Percentiles rank a stretch among this genome's conserved stretches.
These are phyloP conservation scores for Pollenia griseotomentosa DNA, from an alignment of 2,888 invertebrate genomes.

Conservation along the genomic window DNA sequence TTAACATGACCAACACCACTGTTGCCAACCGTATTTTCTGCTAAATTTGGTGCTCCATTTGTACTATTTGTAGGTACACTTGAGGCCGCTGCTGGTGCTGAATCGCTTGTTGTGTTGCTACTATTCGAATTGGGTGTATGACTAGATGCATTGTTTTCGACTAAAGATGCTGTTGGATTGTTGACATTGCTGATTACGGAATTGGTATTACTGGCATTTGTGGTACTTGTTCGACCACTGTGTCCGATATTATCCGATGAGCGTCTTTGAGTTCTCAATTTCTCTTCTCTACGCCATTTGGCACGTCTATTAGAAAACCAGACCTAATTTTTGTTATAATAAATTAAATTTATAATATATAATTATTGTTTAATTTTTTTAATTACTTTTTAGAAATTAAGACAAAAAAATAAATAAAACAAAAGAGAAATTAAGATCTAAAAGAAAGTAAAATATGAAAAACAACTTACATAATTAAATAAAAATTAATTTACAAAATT, in stretches of 20 bases:
- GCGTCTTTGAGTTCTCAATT: conserved; percentile 95
- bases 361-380: too few relatives aligned
- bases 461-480: too few relatives aligned
- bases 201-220: conserved; percentile 75
- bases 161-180: conserved; percentile 68
- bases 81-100: conserved; percentile 72
- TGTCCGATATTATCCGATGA: conserved; percentile 79
- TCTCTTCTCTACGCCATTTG: conserved; percentile 85
- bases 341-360: too few relatives aligned
- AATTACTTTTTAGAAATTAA: too few relatives aligned
- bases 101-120: conserved; percentile 69
- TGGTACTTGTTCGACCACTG: conserved; percentile 76
- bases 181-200: conserved; percentile 73
- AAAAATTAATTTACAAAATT: too few relatives aligned
- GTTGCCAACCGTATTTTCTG: conserved; percentile 70
- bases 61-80: conserved; percentile 59
- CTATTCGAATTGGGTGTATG: conserved; percentile 74
- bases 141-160: conserved; percentile 73
- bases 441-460: too few relatives aligned
- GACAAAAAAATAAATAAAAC: too few relatives aligned
- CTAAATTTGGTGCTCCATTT: conserved; percentile 54
- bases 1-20: conserved; percentile 80
- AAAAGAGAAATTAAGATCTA: too few relatives aligned
- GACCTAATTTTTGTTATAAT: conserved; percentile 88
- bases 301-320: conserved; percentile 89